Evolutionary conservation across 2,797 vertebrate genomes (phyloP).

Genomic region (Kryptolebias ocellatus): DNA sequence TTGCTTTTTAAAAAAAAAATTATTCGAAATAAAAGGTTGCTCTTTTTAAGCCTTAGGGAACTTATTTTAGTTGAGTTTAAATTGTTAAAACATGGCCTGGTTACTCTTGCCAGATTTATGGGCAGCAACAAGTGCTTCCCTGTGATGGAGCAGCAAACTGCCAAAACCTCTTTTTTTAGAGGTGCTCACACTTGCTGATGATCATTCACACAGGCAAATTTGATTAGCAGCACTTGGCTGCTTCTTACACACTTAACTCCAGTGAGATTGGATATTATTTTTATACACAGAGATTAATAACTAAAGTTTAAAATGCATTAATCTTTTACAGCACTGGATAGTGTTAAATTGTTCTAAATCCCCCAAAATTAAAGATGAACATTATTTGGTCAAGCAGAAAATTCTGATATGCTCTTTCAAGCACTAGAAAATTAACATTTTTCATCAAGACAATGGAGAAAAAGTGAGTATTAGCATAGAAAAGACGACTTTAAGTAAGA

Average conservation of each 20-base stretch:
- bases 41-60: too few species aligned
- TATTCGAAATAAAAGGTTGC: too few species aligned
- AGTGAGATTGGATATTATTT: too few species aligned
- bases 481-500: constrained; percentile 4
- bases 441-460: not conserved
- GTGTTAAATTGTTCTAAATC: constrained; percentile 67
- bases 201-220: not conserved
- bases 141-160: too few species aligned
- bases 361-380: constrained; percentile 49
- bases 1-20: too few species aligned
- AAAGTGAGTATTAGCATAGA: constrained; percentile 16
- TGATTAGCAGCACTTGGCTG: too few species aligned
- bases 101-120: too few species aligned
- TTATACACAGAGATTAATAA: constrained; percentile 69
- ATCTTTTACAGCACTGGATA: constrained; percentile 67
- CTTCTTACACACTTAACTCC: too few species aligned
- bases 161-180: not conserved
- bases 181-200: not conserved
- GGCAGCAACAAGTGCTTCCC: too few species aligned
- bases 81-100: too few species aligned
- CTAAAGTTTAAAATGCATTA: constrained; percentile 68
- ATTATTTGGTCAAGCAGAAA: constrained; percentile 36
- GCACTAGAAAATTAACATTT: constrained; percentile 5
- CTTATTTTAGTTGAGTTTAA: too few species aligned
- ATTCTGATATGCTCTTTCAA: constrained; percentile 9